Base-by-base conservation (phyloP, 2,888 invertebrate species). In the Suillia variegata region DNA sequence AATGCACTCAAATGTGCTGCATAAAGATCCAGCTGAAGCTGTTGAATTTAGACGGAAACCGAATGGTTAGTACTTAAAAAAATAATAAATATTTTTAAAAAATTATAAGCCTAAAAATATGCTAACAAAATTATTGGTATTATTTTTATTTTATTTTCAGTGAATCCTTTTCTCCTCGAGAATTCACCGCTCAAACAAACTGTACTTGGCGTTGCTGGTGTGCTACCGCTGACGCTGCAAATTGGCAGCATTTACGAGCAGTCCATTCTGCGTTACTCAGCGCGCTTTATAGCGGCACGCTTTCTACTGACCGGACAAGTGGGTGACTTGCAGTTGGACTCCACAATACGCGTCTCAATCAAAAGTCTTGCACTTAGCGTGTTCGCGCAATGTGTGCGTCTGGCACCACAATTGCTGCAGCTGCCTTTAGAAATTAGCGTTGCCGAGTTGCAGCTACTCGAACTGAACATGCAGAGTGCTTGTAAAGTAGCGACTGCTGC, bases 311-410 rank as follows among this genome's bases (percentile, higher is more conserved):
- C 69, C 31, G 81, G 81, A 2, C 69, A 68, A 53, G 77, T 82
- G 24, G 87, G 87, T 5, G 83, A 85, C 2, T 75, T 90, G 51
- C 87, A 91, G 64, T 83, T 90, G 1, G 96, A 96, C 77, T 86
- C 87, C 79, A 83, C 84, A 20, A 89, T 93, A 33, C 85, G 97
- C 33, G 94, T 98, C 26, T 96, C 96, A 59, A 92, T 96, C 1
- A 96, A 97, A 82, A 90, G 93, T 6, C 86, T 96, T 34, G 93
- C 96, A 0, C 77, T 97, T 18, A 87, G 87, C 56, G 95, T 94
- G 75, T 79, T 97, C 20, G 88, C 90, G 0, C 88, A 89, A 67
- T 87, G 93, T 56, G 81, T 94, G 33, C 86, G 87, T 38, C 78
- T 94, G 21, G 88, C 88, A 70, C 95, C 97, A 0, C 85, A 87